Evolutionary conservation across 2,797 vertebrate genomes (phyloP), one percentile per base, ranked within the genome.

Genomic region (Clarias platycephalus): DNA sequence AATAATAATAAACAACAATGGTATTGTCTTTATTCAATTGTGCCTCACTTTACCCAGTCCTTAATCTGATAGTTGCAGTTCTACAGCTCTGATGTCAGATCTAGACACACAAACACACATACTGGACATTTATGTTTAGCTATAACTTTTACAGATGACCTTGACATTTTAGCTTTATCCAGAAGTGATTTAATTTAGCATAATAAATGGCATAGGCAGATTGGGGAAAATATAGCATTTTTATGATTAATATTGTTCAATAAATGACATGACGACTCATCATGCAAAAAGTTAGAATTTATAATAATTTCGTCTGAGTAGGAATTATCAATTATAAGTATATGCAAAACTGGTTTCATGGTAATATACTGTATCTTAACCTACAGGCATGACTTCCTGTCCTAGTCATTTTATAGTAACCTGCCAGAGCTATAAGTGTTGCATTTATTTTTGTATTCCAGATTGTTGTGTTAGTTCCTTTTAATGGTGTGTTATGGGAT

Each of bases 401-500:
- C 12, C 57, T 83, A 53, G 4, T 55, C 24, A 15, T 66, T 83
- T 76, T 37, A 44, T 64, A 76, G 62, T 20, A 58, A 44, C 6
- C 12, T 37, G 31, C 57, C 75, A 62, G 62, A 3, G 22, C 34
- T 62, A 12, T n/a, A 78, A 37, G 34, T n/a, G 0, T 62, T 62
- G 34, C 24, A 28, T 26, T 79, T 63, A 20, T 80, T 63, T 79
- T 78, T 60, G 53, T 31, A 58, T 84, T 26, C 13, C 4, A 13
- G 40, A 49, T 86, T 81, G 68, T 81, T 85, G 63, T 70, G 28
- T 44, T 31, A 20, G 22, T 82, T 49, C 13, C 49, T 72, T 84
- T 58, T 80, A 82, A 57, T 63, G 57, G 57, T 55, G 72, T 76
- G 55, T 72, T 66, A 81, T 86, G 80, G 77, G 82, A 87, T 80